Conservation (phyloP, 1,140 invertebrate species). For the Aphelinus certus region DNA sequence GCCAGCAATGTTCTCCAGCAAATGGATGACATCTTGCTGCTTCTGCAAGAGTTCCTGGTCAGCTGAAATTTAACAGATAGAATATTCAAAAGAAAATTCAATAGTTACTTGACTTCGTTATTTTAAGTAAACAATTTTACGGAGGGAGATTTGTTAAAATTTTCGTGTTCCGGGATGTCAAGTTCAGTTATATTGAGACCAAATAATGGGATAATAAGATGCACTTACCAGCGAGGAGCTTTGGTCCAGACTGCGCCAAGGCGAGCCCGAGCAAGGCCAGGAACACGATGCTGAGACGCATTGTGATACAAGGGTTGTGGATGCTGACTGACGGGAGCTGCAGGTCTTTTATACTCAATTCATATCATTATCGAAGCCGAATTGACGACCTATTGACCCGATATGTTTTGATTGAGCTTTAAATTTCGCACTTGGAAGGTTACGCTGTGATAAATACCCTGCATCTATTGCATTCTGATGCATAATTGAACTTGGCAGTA, state of each 20-base stretch:
- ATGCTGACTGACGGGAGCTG: conserved; percentile 40
- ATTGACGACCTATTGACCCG: conserved; percentile 48
- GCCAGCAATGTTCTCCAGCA: conserved; percentile 72
- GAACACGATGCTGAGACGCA: conserved; percentile 59
- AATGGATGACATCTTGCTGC: conserved; percentile 72
- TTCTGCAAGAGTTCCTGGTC: conserved; percentile 68
- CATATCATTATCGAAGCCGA: conserved; percentile 57
- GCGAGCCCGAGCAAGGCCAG: conserved; percentile 59
- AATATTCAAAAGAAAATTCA: background rate
- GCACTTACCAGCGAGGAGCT: conserved; percentile 60
- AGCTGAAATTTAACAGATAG: conserved; percentile 52
- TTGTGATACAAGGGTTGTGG: conserved; percentile 57
- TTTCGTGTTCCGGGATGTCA: too few relatives aligned
- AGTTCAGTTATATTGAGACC: too few relatives aligned
- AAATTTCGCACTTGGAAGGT: conserved; percentile 36
- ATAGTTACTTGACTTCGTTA: background rate
- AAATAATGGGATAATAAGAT: background rate
- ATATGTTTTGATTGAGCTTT: conserved; percentile 35
- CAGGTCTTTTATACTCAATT: conserved; percentile 61
- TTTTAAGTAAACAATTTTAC: too few relatives aligned
- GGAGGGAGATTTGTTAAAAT: too few relatives aligned
- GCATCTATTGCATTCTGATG: conserved; percentile 8
- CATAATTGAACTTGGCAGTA: too few relatives aligned
- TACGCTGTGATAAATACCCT: conserved; percentile 34
- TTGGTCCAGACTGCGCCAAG: conserved; percentile 51